Evolutionary conservation across 2,797 vertebrate genomes (phyloP).

Genomic region (Hybognathus amarus): DNA sequence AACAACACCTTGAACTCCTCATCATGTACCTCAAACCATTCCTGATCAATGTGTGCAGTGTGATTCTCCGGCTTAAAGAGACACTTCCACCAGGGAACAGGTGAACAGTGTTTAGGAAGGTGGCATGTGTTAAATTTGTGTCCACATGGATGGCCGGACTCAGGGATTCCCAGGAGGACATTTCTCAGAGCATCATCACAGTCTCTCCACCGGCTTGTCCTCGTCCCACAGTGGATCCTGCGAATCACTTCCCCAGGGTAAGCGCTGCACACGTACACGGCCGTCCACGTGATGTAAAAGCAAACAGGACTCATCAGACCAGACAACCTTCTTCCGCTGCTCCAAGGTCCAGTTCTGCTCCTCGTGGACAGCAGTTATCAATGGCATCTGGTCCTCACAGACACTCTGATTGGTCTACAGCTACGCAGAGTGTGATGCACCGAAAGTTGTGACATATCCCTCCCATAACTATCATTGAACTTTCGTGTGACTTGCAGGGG

Average conservation of each 20-base stretch:
- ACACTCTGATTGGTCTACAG: no score
- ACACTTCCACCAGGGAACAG: neutral
- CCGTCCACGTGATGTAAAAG: no score
- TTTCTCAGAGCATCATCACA: neutral
- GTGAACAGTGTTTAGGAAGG: no score
- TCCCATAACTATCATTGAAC: neutral
- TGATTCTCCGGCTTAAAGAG: neutral
- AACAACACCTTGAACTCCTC: neutral
- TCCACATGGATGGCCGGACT: neutral
- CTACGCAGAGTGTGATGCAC: no score
- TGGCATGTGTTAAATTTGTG: neutral
- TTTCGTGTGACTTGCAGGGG: no score
- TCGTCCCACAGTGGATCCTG: neutral
- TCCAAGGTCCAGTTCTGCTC: no score
- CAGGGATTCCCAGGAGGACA: neutral
- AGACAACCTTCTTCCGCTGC: no score
- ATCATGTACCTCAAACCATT: neutral
- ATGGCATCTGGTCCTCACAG: no score
- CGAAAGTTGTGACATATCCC: no score
- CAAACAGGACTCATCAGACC: no score
- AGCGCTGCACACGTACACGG: no score
- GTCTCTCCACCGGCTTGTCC: neutral
- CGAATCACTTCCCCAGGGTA: no score
- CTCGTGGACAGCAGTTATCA: neutral
- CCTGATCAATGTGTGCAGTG: neutral